Base-by-base conservation (phyloP, 1,140 invertebrate species). In the Drosophila tropicalis region DNA sequence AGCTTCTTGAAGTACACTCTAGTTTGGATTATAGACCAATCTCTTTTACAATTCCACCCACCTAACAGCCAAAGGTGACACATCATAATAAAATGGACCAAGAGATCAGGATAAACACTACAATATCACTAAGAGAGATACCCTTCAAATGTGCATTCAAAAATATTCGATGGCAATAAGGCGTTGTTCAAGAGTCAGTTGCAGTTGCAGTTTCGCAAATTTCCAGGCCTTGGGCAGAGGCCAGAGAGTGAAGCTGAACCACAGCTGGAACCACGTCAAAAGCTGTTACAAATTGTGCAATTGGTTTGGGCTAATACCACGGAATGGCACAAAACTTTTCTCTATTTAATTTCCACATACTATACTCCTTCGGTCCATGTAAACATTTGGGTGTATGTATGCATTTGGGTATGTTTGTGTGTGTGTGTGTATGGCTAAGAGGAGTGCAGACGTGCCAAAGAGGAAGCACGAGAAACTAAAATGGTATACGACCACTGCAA, bases 201-300 rank as follows among this genome's bases (percentile, higher is more conserved):
- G 61, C 22, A 13, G 41, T 68, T 41, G 70, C 69, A 78, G 66
- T 70, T 74, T 68, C 63, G 61, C 17, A 51, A 10, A 19, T 51
- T 22, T 51, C 19, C 15, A 54, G 71, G 73, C 72, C 61, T 55
- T 55, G 34, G 47, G 58, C 58, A 54, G 55, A 62, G 58, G 80
- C 66, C 67, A 67, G 17, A 56, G 73, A 70, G 51, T 58, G 54
- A 81, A 56, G 56, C 15, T 47, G 61, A 73, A 73, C 54, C 34
- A 39, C 47, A 76, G 47, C 55, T 65, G 44, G 44, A 70, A 51
- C 47, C 69, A 70, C 84, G 79, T 87, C 83, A 86, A 86, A 86
- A 87, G 83, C 79, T 87, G 82, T 83, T 87, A 86, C 82, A 86
- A 86, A 86, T 86, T 86, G 82, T 86, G 83, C 82, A 86, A 86